Conservation (phyloP, 2,797 vertebrate species). For the Micropoecilia bifurca region DNA sequence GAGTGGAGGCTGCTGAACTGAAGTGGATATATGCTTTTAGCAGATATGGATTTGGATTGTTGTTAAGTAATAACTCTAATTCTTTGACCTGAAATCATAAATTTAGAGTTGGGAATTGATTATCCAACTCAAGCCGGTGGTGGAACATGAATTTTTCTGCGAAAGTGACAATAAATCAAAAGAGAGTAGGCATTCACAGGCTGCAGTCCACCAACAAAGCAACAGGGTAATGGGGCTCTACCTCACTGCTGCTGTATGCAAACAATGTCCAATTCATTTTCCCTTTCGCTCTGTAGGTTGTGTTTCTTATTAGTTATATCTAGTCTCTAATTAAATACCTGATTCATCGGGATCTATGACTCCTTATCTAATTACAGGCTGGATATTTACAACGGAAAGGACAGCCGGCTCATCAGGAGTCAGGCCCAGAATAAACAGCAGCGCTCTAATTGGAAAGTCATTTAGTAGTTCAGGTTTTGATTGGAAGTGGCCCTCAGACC, state of each 20-base stretch:
- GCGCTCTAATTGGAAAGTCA: constrained; percentile 69
- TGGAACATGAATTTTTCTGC: constrained; percentile 9
- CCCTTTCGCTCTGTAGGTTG: constrained; percentile 19
- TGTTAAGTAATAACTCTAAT: constrained; percentile 22
- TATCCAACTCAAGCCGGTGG: background rate
- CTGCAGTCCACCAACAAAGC: constrained; percentile 5
- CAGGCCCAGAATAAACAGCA: constrained; percentile 58
- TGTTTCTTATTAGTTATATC: constrained; percentile 48
- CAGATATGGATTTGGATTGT: constrained; percentile 19
- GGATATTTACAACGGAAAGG: constrained; percentile 69
- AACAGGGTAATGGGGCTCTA: constrained; percentile 22
- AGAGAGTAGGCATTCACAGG: constrained; percentile 1
- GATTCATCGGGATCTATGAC: constrained; percentile 67
- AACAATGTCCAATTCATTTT: constrained; percentile 23
- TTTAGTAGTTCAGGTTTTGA: constrained; percentile 60
- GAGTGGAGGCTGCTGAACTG: constrained; percentile 41
- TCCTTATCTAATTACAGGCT: constrained; percentile 71
- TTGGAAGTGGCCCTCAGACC: constrained; percentile 51
- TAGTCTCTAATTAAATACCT: constrained; percentile 64
- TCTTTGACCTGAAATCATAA: constrained; percentile 31
- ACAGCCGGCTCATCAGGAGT: constrained; percentile 58
- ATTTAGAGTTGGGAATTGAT: constrained; percentile 23
- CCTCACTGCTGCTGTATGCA: background rate
- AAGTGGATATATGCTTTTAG: constrained; percentile 41
- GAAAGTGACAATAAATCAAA: constrained; percentile 15